Evolutionary conservation across 2,888 invertebrate species (phyloP), one percentile per base, ranked within the genome.

Genomic region (Pollenia griseotomentosa): DNA sequence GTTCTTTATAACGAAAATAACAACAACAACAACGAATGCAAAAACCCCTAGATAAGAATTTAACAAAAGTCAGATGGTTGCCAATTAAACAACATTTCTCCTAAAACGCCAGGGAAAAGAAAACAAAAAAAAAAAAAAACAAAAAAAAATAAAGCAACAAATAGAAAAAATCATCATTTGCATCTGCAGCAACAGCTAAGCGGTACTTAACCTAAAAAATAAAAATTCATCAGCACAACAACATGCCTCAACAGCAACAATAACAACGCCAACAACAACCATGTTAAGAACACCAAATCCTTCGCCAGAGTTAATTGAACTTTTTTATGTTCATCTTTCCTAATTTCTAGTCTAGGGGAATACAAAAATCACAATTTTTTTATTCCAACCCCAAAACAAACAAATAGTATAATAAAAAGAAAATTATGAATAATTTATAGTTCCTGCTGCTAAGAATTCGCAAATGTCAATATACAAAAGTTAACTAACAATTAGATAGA

Each of bases 401-500:
- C 5, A 48, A 63, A 10, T 57, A 23, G 14, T 23, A 48, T 19
- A 7, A 46, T 46, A 51, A 77, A 63, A 33, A 73, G 55, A 40
- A 71, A 78, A 42, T 59, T 53, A 73, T 83, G 83, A 77, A 83
- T 83, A 83, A 83, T 81, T 83, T 86, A 87, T 84, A 87, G 87
- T 87, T 87, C 87, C 87, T 87, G 84, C 73, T 85, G 84, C 74
- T 63, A 68, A 80, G 46, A 85, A 80, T 80, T 80, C 61, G 79
- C 84, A 85, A 68, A 80, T 75, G 79, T 80, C 84, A 85, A 80
- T 70, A 66, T 55, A 74, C 23, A 79, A 85, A 85, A 85, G 84
- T 85, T 85, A 85, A 85, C 84, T 85, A 85, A 80, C 74, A 85
- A 75, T 80, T 85, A 85, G 84, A 85, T 85, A 85, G 84, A 85